Percentiles rank a stretch among this genome's conserved stretches.
These are phyloP conservation scores for Zaprionus obscuricornis DNA, from an alignment of 2,888 invertebrate species.

Conservation along the genomic window DNA sequence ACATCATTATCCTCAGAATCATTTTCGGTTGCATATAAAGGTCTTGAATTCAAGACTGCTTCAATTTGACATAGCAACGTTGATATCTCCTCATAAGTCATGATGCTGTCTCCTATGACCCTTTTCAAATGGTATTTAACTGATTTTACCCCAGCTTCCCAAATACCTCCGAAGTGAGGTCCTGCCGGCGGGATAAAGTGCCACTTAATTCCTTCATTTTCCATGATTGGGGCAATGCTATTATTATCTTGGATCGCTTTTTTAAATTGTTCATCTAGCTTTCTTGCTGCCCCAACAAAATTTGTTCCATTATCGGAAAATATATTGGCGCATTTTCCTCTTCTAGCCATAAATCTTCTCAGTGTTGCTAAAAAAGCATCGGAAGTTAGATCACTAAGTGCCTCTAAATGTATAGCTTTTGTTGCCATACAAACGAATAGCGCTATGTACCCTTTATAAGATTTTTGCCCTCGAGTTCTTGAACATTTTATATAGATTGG, in stretches of 20 bases:
- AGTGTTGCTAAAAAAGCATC: conserved; percentile 3
- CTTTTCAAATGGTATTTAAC: conserved; percentile 70
- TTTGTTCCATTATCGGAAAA: conserved; percentile 4
- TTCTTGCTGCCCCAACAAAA: too few species aligned
- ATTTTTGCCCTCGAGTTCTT: not conserved
- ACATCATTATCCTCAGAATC: too few species aligned
- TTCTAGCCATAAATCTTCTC: conserved; percentile 12
- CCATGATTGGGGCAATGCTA: too few species aligned
- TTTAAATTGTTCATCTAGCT: too few species aligned
- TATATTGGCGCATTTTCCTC: conserved; percentile 3
- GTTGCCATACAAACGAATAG: too few species aligned
- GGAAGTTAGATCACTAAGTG: not conserved
- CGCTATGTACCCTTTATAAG: too few species aligned
- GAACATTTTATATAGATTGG: conserved; percentile 1
- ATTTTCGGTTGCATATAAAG: too few species aligned
- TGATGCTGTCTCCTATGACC: conserved; percentile 48
- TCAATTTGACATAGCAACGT: conserved; percentile 72
- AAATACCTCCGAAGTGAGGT: conserved; percentile 77
- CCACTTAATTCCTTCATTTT: conserved; percentile 53
- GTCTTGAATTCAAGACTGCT: conserved; percentile 70
- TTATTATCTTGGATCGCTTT: too few species aligned
- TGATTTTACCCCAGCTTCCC: conserved; percentile 76
- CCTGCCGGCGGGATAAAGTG: conserved; percentile 74
- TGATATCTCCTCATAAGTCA: conserved; percentile 70
- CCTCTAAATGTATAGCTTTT: too few species aligned